phyloP scores from a whole-genome alignment of 2,888 invertebrate species.

The Taenaris catops region DNA sequence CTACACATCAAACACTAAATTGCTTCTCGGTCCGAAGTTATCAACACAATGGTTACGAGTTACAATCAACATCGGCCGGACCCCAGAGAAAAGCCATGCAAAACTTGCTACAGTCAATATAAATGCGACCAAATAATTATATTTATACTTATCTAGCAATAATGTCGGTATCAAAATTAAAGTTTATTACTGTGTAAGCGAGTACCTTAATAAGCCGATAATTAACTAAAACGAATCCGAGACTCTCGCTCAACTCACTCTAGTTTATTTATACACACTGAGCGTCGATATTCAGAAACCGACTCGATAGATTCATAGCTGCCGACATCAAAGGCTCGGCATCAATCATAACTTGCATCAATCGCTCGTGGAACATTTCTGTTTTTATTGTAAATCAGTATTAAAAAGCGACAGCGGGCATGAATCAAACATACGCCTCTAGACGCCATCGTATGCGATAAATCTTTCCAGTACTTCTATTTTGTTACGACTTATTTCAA shows the following conservation, averaged over 20 bases:
- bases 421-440: conserved; percentile 72
- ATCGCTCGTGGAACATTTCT: conserved; percentile 71
- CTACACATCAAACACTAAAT: no score
- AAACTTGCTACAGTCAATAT: no score
- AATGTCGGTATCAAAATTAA: conserved; percentile 11
- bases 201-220: conserved; percentile 59
- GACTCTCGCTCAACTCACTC: conserved; percentile 50
- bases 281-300: conserved; percentile 75
- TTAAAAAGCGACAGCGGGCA: conserved; percentile 75
- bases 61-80: no score
- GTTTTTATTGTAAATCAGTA: conserved; percentile 79
- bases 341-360: conserved; percentile 80
- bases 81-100: no score
- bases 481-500: no score
- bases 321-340: conserved; percentile 71
- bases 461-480: no score
- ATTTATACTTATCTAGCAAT: neutral
- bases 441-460: conserved; percentile 71
- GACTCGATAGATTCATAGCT: conserved; percentile 78
- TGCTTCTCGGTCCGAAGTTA: no score
- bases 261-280: conserved; percentile 68
- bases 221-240: conserved; percentile 70
- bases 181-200: conserved; percentile 14
- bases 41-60: no score
- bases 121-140: no score